These are phyloP conservation scores for Colostygia pectinataria DNA, from an alignment of 2,888 invertebrate species.

Conservation along the genomic window DNA sequence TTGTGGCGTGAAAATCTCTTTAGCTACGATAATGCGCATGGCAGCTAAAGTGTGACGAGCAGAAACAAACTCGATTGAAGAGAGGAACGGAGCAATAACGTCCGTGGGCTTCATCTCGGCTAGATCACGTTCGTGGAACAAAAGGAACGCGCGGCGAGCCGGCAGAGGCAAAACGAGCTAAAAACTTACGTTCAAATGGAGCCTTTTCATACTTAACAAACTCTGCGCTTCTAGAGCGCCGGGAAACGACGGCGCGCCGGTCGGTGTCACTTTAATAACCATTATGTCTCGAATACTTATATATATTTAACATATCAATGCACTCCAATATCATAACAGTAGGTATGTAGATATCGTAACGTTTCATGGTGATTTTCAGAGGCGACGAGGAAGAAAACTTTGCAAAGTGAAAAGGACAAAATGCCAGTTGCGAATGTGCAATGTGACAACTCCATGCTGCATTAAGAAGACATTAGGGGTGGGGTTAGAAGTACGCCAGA, in stretches of 20 bases:
- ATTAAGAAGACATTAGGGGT: conserved; percentile 79
- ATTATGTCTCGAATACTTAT: conserved; percentile 40
- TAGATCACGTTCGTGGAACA: conserved; percentile 79
- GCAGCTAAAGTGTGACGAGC: conserved; percentile 60
- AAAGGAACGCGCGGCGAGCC: conserved; percentile 68
- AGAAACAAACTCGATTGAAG: conserved; percentile 69
- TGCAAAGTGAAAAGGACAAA: conserved; percentile 52
- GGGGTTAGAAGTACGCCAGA: conserved; percentile 55
- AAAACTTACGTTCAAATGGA: conserved; percentile 71
- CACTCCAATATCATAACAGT: conserved; percentile 35
- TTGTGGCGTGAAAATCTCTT: conserved; percentile 56
- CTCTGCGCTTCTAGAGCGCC: conserved; percentile 58
- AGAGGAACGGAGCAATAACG: conserved; percentile 68
- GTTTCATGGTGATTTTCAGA: conserved; percentile 42
- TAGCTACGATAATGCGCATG: conserved; percentile 57
- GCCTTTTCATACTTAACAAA: conserved; percentile 74
- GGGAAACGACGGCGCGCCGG: conserved; percentile 44
- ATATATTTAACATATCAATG: conserved; percentile 41
- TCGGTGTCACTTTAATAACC: conserved; percentile 45
- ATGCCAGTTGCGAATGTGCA: conserved; percentile 66
- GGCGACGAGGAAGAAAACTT: conserved; percentile 42
- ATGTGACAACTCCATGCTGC: conserved; percentile 76
- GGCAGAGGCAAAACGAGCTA: conserved; percentile 61
- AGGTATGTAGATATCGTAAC: too few species aligned
- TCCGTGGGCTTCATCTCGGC: conserved; percentile 72